phyloP scores from a whole-genome alignment of 2,113 vertebrate species.

The Herpetotheres cachinnans region DNA sequence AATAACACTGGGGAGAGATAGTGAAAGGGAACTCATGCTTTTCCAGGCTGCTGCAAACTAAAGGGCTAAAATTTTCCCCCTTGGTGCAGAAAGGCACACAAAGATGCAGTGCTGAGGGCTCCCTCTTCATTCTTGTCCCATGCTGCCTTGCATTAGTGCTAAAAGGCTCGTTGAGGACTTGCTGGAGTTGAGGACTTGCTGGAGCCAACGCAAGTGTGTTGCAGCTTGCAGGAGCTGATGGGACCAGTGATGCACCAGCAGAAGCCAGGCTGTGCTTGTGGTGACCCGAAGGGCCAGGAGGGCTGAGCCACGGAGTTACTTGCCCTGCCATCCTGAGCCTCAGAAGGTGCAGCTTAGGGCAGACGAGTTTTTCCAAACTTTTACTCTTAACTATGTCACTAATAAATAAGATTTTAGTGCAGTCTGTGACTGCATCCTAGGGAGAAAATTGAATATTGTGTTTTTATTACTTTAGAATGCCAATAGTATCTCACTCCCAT shows the following conservation, averaged over 20 bases:
- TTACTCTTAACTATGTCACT: background rate
- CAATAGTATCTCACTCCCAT: background rate
- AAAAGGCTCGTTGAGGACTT: background rate
- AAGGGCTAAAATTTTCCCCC: background rate
- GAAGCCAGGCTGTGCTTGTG: background rate
- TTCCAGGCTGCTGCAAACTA: background rate
- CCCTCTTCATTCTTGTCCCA: background rate
- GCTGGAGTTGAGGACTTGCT: background rate
- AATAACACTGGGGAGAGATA: fast-evolving
- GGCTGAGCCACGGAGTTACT: fast-evolving
- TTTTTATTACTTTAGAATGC: background rate
- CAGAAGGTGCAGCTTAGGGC: background rate
- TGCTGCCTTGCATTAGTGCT: background rate
- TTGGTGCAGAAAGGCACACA: background rate
- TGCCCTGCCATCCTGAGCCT: background rate
- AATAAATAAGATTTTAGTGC: background rate
- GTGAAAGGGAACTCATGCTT: background rate
- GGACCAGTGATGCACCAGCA: background rate
- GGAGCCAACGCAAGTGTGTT: fast-evolving
- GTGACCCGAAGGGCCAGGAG: background rate
- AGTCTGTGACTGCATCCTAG: background rate
- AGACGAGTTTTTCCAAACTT: background rate
- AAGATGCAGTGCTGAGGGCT: background rate
- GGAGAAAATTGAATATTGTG: background rate
- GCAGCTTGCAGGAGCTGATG: background rate